Conservation (phyloP, 92 coral and sea anemone species). For the Pocillopora grandis region DNA sequence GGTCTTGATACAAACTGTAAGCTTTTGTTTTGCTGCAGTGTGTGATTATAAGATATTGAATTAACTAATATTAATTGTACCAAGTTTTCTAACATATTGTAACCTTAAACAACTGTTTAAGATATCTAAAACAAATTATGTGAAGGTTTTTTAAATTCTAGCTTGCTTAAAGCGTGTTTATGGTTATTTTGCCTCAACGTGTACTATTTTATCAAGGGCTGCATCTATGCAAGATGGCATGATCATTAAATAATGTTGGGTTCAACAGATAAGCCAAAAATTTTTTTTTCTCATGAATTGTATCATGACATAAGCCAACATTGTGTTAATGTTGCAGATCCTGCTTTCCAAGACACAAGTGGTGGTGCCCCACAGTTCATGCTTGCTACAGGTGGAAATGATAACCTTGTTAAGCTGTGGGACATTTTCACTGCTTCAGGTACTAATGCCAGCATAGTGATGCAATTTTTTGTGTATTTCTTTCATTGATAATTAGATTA, state of each 20-base stretch:
- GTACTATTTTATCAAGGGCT: no score
- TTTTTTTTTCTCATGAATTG: no score
- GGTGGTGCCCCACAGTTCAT: conserved; percentile 96
- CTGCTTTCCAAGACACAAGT: conserved; percentile 85
- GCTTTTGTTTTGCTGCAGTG: not conserved
- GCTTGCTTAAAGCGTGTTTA: no score
- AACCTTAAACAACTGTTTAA: no score
- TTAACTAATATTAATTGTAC: not conserved
- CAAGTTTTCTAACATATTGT: not conserved
- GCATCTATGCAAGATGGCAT: no score
- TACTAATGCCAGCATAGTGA: not conserved
- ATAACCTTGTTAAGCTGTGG: conserved; percentile 94
- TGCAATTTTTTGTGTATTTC: not conserved
- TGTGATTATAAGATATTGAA: not conserved
- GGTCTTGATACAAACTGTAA: conserved; percentile 28
- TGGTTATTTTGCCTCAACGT: no score
- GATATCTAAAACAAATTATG: no score
- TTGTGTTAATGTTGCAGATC: conserved; percentile 49
- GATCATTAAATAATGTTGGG: no score
- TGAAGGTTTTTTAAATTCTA: no score
- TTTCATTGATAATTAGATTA: not conserved
- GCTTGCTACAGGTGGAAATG: conserved; percentile 94
- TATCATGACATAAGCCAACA: no score
- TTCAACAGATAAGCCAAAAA: no score
- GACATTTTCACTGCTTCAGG: conserved; percentile 93